These are phyloP conservation scores for Eulithis testata DNA, from an alignment of 2,888 invertebrate genomes.

Conservation along the genomic window DNA sequence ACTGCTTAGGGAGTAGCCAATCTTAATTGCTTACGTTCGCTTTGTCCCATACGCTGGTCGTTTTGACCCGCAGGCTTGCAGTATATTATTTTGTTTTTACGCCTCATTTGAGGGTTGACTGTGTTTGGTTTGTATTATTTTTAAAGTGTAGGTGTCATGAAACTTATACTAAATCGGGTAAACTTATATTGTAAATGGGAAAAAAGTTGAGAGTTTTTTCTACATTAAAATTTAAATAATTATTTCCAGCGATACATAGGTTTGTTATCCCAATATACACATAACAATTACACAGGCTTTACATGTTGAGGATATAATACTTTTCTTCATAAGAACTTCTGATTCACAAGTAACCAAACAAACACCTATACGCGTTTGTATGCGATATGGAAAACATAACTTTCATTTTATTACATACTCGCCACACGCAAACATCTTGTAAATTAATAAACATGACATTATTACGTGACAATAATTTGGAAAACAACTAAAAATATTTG, in stretches of 20 bases:
- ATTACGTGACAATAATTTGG: slow-evolving; percentile 12
- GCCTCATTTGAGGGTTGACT: slow-evolving; percentile 72
- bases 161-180: background rate
- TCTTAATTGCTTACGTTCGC: slow-evolving; percentile 78
- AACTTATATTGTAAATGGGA: no score
- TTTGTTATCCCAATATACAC: no score
- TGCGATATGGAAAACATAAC: background rate
- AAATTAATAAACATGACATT: slow-evolving; percentile 18
- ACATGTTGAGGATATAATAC: background rate
- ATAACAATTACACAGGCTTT: no score
- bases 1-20: slow-evolving; percentile 77
- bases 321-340: no score
- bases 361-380: no score
- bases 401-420: slow-evolving; percentile 2
- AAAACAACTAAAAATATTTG: slow-evolving; percentile 6
- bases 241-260: no score
- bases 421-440: slow-evolving; percentile 13
- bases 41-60: slow-evolving; percentile 63
- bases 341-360: no score
- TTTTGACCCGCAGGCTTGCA: slow-evolving; percentile 67
- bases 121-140: slow-evolving; percentile 20
- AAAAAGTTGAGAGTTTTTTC: no score
- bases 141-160: slow-evolving; percentile 8
- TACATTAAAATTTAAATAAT: no score
- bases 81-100: slow-evolving; percentile 75